Base-by-base conservation (phyloP, 2,888 invertebrate genomes). In the Gari tellinella region DNA sequence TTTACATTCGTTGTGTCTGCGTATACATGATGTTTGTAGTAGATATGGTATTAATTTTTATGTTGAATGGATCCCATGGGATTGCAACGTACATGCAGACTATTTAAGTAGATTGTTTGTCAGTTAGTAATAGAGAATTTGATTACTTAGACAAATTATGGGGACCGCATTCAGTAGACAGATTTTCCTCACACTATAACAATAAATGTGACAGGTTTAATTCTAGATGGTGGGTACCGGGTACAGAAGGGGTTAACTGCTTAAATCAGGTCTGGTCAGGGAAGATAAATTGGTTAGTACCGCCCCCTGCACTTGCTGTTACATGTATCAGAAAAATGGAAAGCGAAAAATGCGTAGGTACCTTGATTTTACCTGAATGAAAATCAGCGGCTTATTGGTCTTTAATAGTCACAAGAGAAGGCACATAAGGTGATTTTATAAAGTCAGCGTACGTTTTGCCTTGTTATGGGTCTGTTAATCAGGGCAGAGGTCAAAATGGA, bases 231-330 rank as follows among this genome's bases (percentile, higher is more conserved):
- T 31, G 55, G 61, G 61, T 53, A 38, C 46, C 48, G 37, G 61
- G 41, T 12, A 49, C 56, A n/a, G 41, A 55, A 17, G 56, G 43
- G 14, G 51, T 67, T 17, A 40, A 67, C 37, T 41, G 53, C 14
- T 61, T 53, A 17, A 14, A 26, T 8, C 67, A 61, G 25, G 23
- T 5, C 15, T 68, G 62, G 56, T 17, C n/a, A 25, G 26, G 51
- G 10, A 25, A 46, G 8, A n/a, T 46, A 15, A 68, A 68, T 21
- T 68, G 48, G 68, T 17, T 40, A 46, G 61, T 68, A 43, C 68
- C 68, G 15, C 68, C 68, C 2, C 68, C 62, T 26, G 53, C n/a
- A 15, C 41, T 46, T 14, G 48, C 49, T n/a, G 19, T 26, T 21
- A 48, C 19, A 2, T n/a, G 45, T 38, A 38, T 55, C 23, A 26